Conservation (phyloP, 2,113 vertebrate genomes). For the Mugil cephalus region DNA sequence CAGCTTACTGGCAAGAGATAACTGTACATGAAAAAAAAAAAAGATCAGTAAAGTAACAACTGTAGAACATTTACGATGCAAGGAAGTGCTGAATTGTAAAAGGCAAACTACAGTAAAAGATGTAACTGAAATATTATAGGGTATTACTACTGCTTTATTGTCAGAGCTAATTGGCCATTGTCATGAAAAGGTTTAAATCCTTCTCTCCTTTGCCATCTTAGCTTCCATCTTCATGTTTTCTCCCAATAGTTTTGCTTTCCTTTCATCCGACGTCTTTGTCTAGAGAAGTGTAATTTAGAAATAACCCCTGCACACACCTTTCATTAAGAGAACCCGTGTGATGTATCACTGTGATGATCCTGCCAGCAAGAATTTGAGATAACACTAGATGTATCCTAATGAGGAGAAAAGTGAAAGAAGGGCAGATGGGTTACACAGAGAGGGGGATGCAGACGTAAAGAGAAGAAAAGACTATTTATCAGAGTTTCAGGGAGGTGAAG, state of each 20-base stretch:
- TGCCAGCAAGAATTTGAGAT: slow-evolving; percentile 46
- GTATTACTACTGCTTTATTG: slow-evolving; percentile 35
- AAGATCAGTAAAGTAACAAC: neutral
- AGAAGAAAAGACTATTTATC: slow-evolving; percentile 26
- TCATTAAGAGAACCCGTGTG: slow-evolving; percentile 47
- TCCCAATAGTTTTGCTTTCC: slow-evolving; percentile 41
- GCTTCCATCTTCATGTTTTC: slow-evolving; percentile 29
- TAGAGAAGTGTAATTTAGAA: slow-evolving; percentile 60
- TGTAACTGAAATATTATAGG: neutral
- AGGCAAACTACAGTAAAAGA: neutral
- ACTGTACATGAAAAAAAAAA: slow-evolving; percentile 27
- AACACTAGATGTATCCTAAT: slow-evolving; percentile 35
- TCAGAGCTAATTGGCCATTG: slow-evolving; percentile 54
- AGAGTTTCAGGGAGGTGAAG: neutral
- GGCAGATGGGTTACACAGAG: slow-evolving; percentile 24
- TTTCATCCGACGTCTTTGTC: slow-evolving; percentile 56
- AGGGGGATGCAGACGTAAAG: slow-evolving; percentile 5
- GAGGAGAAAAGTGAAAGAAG: slow-evolving; percentile 32
- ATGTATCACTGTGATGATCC: slow-evolving; percentile 52
- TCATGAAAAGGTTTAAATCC: slow-evolving; percentile 35
- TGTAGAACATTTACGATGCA: slow-evolving; percentile 5
- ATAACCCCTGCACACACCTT: slow-evolving; percentile 58
- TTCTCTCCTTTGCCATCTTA: slow-evolving; percentile 9
- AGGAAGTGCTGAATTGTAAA: slow-evolving; percentile 5
- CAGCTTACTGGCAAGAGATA: slow-evolving; percentile 38